Percentiles rank a stretch among this genome's conserved stretches.
Conservation (phyloP, 2,797 vertebrate genomes). For the Liparis tanakae region DNA sequence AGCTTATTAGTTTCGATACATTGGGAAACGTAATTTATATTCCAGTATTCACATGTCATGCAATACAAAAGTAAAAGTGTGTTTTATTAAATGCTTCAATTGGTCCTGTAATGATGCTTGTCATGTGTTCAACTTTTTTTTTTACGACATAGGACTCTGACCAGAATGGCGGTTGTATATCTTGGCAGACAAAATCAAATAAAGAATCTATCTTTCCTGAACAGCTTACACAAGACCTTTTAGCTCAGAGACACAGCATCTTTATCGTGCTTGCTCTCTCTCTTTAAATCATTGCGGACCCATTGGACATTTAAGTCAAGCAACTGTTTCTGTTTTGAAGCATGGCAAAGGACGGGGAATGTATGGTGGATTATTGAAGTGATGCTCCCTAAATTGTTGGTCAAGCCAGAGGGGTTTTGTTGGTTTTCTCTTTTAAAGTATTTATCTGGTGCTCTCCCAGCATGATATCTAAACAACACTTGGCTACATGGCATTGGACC, state of each 20-base stretch:
- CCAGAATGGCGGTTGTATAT: not conserved
- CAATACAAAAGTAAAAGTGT: not conserved
- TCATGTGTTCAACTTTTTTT: not conserved
- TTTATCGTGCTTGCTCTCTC: constrained; percentile 34
- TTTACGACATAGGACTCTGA: not conserved
- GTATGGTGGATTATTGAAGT: constrained; percentile 50
- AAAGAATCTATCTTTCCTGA: constrained; percentile 10
- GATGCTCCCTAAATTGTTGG: constrained; percentile 56
- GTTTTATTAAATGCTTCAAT: not conserved
- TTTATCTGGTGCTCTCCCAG: constrained; percentile 50
- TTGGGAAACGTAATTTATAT: not conserved
- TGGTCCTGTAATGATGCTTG: not conserved
- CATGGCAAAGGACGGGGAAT: constrained; percentile 36
- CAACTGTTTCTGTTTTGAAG: constrained; percentile 52
- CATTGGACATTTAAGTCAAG: constrained; percentile 48
- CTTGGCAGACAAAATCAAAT: constrained; percentile 18
- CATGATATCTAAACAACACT: constrained; percentile 40
- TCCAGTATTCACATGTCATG: not conserved
- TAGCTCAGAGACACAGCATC: constrained; percentile 24
- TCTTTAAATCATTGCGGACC: constrained; percentile 47
- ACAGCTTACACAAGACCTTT: constrained; percentile 32
- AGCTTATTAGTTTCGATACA: not conserved
- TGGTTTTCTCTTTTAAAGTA: constrained; percentile 45
- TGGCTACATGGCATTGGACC: constrained; percentile 29
- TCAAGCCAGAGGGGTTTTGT: constrained; percentile 49